Evolutionary conservation across 2,113 vertebrate species (phyloP), one percentile per base, ranked within the genome.

Genomic region (Cnemophilus loriae): DNA sequence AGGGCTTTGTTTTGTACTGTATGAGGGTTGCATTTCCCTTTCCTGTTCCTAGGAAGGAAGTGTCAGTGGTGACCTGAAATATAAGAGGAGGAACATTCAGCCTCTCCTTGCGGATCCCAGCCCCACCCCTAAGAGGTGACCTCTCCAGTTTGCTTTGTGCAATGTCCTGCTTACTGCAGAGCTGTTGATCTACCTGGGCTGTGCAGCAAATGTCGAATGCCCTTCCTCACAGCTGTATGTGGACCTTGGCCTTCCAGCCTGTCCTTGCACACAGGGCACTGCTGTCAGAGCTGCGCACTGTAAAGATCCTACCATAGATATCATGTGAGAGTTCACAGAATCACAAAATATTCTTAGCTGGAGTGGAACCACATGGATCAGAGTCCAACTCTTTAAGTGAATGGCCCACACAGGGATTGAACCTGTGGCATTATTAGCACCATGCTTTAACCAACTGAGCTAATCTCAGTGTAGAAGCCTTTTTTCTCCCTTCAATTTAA

Each of bases 141-240:
- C 27, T n/a, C 73, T 88, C 59, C 55, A 33, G n/a, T 78, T 74
- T 94, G 70, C 67, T 80, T 76, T 44, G 23, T 50, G 28, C 30
- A 4, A 60, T 44, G 17, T 60, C 13, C 39, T 84, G 53, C 47
- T 39, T 63, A 23, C 53, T 76, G 50, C 59, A 50, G 67, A 93
- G 59, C 55, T 90, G 28, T 61, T 83, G 53, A 19, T 76, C n/a
- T 68, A 0, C 27, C 30, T 2, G 2, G 33, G 37, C 63, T 83
- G 28, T 11, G 46, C 56, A 64, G 44, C 1, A 0, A 44, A 63
- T 44, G 57, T 71, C 0, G 0, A 47, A 44, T 0, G 0, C 19
- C 16, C 19, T 78, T 84, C 56, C 77, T 74, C 8, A 20, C 10
- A 53, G 17, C 70, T 56, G 20, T 32, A 0, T 35, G 52, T 73